Percentiles rank a stretch among this genome's conserved stretches.
These are phyloP conservation scores for Parasteatoda tepidariorum DNA, from an alignment of 1,140 invertebrate species.

Conservation along the genomic window DNA sequence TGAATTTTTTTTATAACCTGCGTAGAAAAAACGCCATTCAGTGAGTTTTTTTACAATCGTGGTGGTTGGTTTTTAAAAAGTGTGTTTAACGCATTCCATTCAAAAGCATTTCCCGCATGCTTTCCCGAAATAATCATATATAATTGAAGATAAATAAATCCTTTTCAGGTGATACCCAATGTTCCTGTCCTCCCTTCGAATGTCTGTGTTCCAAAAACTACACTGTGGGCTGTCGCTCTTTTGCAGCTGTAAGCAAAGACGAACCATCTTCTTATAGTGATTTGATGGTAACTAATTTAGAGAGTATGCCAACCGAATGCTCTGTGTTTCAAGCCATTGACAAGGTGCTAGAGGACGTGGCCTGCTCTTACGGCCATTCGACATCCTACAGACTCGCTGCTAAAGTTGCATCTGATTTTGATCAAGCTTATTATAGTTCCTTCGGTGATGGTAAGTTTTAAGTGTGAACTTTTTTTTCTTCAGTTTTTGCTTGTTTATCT, in stretches of 20 bases:
- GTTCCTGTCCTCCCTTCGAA: conserved; percentile 70
- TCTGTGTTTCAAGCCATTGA: conserved; percentile 56
- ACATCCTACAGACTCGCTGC: conserved; percentile 46
- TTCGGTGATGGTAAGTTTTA: conserved; percentile 53
- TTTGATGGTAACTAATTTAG: conserved; percentile 12
- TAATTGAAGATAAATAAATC: too few relatives aligned
- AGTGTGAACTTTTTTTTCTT: too few relatives aligned
- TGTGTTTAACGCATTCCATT: too few relatives aligned
- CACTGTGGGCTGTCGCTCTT: conserved; percentile 19
- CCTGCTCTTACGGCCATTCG: conserved; percentile 50
- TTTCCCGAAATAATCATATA: too few relatives aligned
- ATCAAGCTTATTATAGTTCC: conserved; percentile 52
- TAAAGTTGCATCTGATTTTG: conserved; percentile 56
- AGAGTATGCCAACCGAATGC: conserved; percentile 13
- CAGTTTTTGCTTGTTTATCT: not conserved
- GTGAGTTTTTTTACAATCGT: too few relatives aligned
- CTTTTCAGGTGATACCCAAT: conserved; percentile 65
- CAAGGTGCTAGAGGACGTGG: conserved; percentile 44
- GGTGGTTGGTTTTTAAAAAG: too few relatives aligned
- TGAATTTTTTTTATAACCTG: too few relatives aligned
- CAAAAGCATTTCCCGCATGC: too few relatives aligned
- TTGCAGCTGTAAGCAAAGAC: conserved; percentile 8
- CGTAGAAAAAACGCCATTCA: too few relatives aligned
- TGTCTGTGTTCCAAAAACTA: conserved; percentile 65
- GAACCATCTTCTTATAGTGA: conserved; percentile 16